Conservation (phyloP, 2,888 invertebrate genomes). For the Pyrrhopygopsis socrates region DNA sequence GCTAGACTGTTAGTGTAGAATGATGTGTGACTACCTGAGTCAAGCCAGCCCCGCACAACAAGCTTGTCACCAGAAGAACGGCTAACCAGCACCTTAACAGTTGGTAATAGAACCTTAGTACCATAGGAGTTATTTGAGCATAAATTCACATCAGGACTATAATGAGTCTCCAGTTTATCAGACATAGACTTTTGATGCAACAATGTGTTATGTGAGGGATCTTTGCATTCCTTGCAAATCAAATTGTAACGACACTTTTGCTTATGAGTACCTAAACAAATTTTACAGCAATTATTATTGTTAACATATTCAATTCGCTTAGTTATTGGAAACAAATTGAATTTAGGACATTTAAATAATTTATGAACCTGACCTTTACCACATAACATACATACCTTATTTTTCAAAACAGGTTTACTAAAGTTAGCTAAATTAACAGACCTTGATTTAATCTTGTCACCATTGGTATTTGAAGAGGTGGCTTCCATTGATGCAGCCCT, state of each 20-base stretch:
- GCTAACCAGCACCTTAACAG: not conserved
- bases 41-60: conserved; percentile 10
- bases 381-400: not conserved
- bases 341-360: conserved; percentile 5
- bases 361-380: conserved; percentile 1
- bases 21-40: conserved; percentile 11
- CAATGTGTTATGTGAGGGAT: not conserved
- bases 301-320: not conserved
- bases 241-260: not conserved
- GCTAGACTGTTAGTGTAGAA: not conserved
- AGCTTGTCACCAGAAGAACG: not conserved
- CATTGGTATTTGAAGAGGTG: not conserved
- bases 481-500: too few species aligned
- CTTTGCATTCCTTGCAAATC: not conserved
- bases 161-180: too few species aligned
- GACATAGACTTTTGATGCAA: not conserved
- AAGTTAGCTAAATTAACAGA: not conserved
- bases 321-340: not conserved
- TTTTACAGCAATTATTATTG: not conserved
- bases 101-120: conserved; percentile 2
- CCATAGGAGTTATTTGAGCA: not conserved
- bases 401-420: not conserved
- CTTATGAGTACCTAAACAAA: not conserved
- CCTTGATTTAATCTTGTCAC: too few species aligned
- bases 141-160: not conserved